Percentiles rank a stretch among this genome's conserved stretches.
Conservation (phyloP, 1,140 invertebrate genomes). For the Trissolcus basalis region DNA sequence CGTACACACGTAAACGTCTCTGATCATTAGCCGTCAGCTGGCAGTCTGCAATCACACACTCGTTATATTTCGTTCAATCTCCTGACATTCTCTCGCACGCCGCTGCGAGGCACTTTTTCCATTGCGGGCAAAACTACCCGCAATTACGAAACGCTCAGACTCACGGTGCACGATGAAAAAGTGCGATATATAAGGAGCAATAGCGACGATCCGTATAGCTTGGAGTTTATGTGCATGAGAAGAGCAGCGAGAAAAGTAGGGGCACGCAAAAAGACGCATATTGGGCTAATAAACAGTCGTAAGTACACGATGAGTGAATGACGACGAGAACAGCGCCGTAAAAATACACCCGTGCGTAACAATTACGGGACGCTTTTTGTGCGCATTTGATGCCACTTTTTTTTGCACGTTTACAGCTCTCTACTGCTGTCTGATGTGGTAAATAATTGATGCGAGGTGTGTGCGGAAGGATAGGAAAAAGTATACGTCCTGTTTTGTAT, state of each 20-base stretch:
- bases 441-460: constrained; percentile 13
- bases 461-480: constrained; percentile 4
- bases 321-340: constrained; percentile 31
- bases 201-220: constrained; percentile 13
- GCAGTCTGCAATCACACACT: constrained; percentile 67
- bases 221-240: constrained; percentile 43
- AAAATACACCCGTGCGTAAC: constrained; percentile 49
- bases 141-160: constrained; percentile 56
- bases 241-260: constrained; percentile 5
- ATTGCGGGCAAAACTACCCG: constrained; percentile 50
- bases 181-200: constrained; percentile 50
- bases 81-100: constrained; percentile 58
- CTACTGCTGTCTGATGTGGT: neutral
- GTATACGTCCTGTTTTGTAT: constrained; percentile 8
- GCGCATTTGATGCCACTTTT: constrained; percentile 22
- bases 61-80: constrained; percentile 66
- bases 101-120: constrained; percentile 21
- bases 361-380: constrained; percentile 36
- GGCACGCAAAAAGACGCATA: constrained; percentile 27
- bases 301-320: constrained; percentile 49
- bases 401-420: constrained; percentile 2
- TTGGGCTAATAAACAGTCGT: constrained; percentile 45
- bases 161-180: constrained; percentile 47
- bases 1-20: constrained; percentile 50
- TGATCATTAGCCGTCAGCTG: constrained; percentile 57